Base-by-base conservation (phyloP, 23 tunicate genomes). In the Halocynthia aurantium region DNA sequence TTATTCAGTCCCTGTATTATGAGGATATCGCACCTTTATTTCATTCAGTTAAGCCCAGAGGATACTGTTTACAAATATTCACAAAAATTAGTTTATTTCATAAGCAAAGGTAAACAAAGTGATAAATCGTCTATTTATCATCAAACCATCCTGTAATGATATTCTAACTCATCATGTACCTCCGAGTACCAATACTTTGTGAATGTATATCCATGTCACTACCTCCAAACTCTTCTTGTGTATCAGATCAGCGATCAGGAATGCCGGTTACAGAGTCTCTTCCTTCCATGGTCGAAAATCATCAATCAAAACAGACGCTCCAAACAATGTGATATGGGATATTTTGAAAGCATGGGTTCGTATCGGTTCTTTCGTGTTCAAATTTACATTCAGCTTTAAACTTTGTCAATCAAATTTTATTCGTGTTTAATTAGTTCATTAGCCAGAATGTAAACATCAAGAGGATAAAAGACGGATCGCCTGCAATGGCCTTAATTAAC, bases 301-400 rank as follows among this genome's bases (percentile, higher is more conserved):
- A 8, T 57, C 87, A 12, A 73, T 88, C 6, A 88, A 88, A 67
- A 88, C 95, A 15, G 82, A 88, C 72, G 95, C 95, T 15, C 89
- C 96, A 9, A 73, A 86, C n/a, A 19, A 55, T 6, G 85, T 88
- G 7, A 82, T 94, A 20, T 88, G 99, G 99, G 99, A 94, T 67
- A 78, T 94, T 54, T 78, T 94, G 87, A 64, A 88, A 62, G 93
- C 80, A 77, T 83, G 70, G 80, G 87, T 88, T 67, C 40, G 81
- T 66, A 12, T 17, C 4, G 4, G 4, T n/a, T 60, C 17, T 60
- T 15, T 18, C 17, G n/a, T 60, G n/a, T 60, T 60, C 17, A 15
- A 58, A 13, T n/a, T 58, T 58, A 0, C 64, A 2, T n/a, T 76
- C 15, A 20, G 61, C 17, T 76, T n/a, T 5, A 61, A 60, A 61